phyloP scores from a whole-genome alignment of 1,140 invertebrate species.

The Caenorhabditis remanei region DNA sequence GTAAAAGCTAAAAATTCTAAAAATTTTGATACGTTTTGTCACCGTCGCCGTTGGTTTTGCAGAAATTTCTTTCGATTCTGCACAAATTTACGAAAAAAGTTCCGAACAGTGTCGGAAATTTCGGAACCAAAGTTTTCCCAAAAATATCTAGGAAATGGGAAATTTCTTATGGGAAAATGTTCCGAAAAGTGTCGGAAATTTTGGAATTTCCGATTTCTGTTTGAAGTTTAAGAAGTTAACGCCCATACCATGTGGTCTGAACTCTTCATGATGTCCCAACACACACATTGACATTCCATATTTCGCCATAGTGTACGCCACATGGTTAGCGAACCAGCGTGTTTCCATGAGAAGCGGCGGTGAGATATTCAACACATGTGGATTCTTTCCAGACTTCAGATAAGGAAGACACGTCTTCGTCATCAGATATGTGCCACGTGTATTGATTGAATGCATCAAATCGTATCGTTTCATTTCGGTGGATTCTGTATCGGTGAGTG shows the following conservation, averaged over 20 bases:
- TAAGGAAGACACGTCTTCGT: slow-evolving; percentile 93
- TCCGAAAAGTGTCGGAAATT: too few species aligned
- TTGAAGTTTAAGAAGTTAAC: too few species aligned
- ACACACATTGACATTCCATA: slow-evolving; percentile 99
- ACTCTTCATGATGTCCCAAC: slow-evolving; percentile 92
- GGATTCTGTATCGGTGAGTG: slow-evolving; percentile 83
- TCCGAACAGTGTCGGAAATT: too few species aligned
- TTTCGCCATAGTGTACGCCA: slow-evolving; percentile 98
- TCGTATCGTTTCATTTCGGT: slow-evolving; percentile 97
- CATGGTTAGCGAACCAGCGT: slow-evolving; percentile 91
- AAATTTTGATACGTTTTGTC: too few species aligned
- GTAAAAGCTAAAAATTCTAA: too few species aligned
- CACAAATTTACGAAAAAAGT: too few species aligned
- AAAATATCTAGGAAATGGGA: too few species aligned
- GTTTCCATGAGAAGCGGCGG: slow-evolving; percentile 92
- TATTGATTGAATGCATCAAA: slow-evolving; percentile 92
- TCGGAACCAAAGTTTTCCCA: too few species aligned
- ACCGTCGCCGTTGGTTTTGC: too few species aligned
- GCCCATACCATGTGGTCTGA: slow-evolving; percentile 82
- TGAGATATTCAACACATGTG: slow-evolving; percentile 95
- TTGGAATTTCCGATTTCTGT: too few species aligned
- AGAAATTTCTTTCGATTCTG: too few species aligned
- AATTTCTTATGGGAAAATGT: neutral
- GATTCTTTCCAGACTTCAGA: slow-evolving; percentile 88
- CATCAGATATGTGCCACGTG: slow-evolving; percentile 91